Evolutionary conservation across 2,797 vertebrate species (phyloP).

Genomic region (Poeciliopsis infans): DNA sequence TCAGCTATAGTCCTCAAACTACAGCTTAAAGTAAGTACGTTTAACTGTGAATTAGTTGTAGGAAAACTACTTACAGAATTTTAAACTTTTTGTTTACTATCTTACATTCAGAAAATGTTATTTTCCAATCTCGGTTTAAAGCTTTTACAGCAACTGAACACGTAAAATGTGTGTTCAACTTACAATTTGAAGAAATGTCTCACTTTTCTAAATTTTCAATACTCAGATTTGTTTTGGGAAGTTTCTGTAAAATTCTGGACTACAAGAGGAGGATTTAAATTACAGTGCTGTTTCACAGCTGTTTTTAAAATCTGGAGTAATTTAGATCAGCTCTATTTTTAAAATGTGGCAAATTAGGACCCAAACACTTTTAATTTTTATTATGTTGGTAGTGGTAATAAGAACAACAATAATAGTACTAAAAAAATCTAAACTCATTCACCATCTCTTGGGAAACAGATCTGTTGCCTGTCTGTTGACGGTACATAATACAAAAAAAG

Average conservation of each 20-base stretch:
- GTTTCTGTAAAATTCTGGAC: too few relatives aligned
- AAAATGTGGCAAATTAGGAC: neutral
- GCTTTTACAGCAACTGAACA: neutral
- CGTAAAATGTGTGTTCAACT: neutral
- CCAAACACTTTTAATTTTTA: neutral
- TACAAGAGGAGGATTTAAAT: neutral
- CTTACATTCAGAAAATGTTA: neutral
- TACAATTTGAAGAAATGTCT: neutral
- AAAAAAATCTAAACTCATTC: neutral
- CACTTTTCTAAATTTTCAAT: too few relatives aligned
- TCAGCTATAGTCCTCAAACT: neutral
- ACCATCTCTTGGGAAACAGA: neutral
- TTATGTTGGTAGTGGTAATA: neutral
- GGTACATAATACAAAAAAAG: neutral
- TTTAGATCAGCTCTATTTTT: neutral
- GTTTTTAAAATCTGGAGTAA: neutral
- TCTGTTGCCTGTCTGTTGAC: neutral
- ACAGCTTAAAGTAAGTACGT: neutral
- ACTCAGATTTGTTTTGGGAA: too few relatives aligned
- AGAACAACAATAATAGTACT: neutral
- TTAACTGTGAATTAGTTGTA: neutral
- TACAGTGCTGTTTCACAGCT: neutral
- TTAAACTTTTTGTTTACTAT: neutral
- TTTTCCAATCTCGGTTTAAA: too few relatives aligned
- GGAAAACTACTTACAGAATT: neutral